A percentile compares a stretch with the other conserved stretches of the same genome.
Conservation (phyloP, 2,113 vertebrate genomes). For the Leiothrix lutea region DNA sequence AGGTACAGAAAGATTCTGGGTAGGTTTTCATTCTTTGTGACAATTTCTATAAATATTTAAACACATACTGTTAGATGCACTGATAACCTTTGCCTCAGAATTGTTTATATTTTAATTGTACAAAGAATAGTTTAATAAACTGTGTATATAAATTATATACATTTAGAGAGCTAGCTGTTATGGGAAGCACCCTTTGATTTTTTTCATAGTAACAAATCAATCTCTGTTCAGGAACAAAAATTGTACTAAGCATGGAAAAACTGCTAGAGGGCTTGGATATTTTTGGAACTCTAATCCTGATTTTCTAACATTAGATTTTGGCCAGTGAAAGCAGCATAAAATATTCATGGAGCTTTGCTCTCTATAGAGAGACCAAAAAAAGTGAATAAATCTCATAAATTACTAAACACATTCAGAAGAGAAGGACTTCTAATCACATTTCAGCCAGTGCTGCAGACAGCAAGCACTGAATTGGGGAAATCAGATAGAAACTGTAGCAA, state of each 20-base stretch:
- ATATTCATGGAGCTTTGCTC: not conserved
- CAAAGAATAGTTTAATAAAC: not conserved
- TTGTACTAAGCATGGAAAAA: not conserved
- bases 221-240: not conserved
- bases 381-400: not conserved
- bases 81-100: not conserved
- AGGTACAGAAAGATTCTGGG: not conserved
- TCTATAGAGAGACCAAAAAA: not conserved
- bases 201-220: not conserved
- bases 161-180: not conserved
- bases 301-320: not conserved
- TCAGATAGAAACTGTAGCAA: not conserved
- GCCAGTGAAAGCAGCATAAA: not conserved
- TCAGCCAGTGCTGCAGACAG: not conserved
- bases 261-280: not conserved
- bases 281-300: not conserved
- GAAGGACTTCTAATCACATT: not conserved
- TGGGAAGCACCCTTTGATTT: not conserved
- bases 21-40: not conserved
- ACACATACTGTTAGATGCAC: not conserved
- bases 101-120: not conserved
- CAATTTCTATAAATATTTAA: constrained; percentile 29
- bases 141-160: not conserved
- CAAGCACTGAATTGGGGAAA: not conserved
- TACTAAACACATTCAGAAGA: not conserved